phyloP scores from a whole-genome alignment of 2,888 invertebrate species.

The Galeruca laticollis region DNA sequence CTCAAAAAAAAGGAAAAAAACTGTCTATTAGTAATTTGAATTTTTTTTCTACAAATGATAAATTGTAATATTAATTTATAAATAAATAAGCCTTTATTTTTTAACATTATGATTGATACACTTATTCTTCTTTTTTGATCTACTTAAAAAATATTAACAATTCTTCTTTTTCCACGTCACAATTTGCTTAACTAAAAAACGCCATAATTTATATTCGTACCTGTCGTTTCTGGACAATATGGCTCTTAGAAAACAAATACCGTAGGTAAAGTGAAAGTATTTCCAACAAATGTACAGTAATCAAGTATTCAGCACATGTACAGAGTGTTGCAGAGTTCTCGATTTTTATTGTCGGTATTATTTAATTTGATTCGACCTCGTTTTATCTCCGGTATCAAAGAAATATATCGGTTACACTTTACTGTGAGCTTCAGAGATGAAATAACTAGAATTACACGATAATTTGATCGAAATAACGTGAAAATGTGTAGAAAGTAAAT shows the following conservation, averaged over 20 bases:
- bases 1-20: too few relatives aligned
- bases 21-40: too few relatives aligned
- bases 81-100: too few relatives aligned
- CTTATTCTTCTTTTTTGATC: too few relatives aligned
- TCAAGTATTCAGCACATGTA: slow-evolving; percentile 5
- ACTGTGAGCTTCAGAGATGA: background rate
- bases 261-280: slow-evolving; percentile 1
- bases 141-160: too few relatives aligned
- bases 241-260: background rate
- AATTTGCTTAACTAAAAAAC: too few relatives aligned
- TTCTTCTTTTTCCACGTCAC: too few relatives aligned
- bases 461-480: background rate
- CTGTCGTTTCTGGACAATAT: background rate
- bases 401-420: slow-evolving; percentile 5
- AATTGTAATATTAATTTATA: too few relatives aligned
- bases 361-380: slow-evolving; percentile 5
- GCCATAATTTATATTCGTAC: too few relatives aligned
- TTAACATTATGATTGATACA: too few relatives aligned
- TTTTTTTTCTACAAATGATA: too few relatives aligned
- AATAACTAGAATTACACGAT: background rate
- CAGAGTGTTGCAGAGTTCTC: background rate
- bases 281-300: background rate
- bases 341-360: background rate
- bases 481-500: slow-evolving; percentile 11
- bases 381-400: slow-evolving; percentile 1